phyloP scores from a whole-genome alignment of 1,140 invertebrate species.

The Drosophila carrolli region DNA sequence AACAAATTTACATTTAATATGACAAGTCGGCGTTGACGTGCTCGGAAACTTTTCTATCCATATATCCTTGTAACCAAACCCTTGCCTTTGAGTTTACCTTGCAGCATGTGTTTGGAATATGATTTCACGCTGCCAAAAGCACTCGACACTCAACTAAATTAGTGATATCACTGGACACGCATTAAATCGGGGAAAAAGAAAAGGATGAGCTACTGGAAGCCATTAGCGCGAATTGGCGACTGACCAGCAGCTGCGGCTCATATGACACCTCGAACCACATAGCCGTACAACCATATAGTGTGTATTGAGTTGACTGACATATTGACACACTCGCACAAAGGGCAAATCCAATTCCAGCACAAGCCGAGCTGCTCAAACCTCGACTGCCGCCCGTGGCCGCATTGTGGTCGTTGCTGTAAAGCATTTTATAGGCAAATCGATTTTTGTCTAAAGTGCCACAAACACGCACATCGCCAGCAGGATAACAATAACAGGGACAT shows the following conservation, averaged over 20 bases:
- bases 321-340: conserved; percentile 57
- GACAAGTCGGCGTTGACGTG: conserved; percentile 44
- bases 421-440: conserved; percentile 83
- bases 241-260: conserved; percentile 40
- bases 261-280: conserved; percentile 26
- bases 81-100: conserved; percentile 2
- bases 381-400: conserved; percentile 44
- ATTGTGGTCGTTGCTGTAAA: conserved; percentile 64
- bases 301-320: conserved; percentile 48
- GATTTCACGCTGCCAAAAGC: conserved; percentile 35
- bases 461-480: conserved; percentile 62
- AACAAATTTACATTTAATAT: conserved; percentile 77
- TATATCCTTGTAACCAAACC: conserved; percentile 5
- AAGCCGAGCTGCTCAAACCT: conserved; percentile 30
- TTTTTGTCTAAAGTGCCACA: conserved; percentile 83
- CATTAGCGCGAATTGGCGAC: conserved; percentile 64
- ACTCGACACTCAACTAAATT: conserved; percentile 42
- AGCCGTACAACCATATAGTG: background rate
- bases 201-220: conserved; percentile 25
- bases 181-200: conserved; percentile 16
- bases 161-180: conserved; percentile 33
- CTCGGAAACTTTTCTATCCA: conserved; percentile 4
- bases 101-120: background rate
- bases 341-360: conserved; percentile 40
- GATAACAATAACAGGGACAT: conserved; percentile 36